A percentile compares a stretch with the other conserved stretches of the same genome.
Evolutionary conservation across 2,797 vertebrate species (phyloP).

Genomic region (Craterocephalus amniculus): DNA sequence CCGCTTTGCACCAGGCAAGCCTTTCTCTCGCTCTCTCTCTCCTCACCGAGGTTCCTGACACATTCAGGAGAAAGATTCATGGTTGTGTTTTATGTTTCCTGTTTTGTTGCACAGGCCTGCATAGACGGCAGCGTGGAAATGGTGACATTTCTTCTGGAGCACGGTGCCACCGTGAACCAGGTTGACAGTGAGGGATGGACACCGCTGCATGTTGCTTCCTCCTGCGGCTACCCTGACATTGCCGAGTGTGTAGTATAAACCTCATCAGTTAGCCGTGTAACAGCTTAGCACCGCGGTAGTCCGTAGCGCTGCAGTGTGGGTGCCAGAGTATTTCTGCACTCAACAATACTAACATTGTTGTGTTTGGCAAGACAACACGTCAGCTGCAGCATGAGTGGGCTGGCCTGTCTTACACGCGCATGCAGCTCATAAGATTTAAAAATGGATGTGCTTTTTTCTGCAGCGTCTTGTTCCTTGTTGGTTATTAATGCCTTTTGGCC

Average conservation of each 20-base stretch:
- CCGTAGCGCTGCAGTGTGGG: slow-evolving; percentile 37
- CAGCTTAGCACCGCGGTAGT: slow-evolving; percentile 28
- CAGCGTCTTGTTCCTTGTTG: background rate
- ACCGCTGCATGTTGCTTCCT: slow-evolving; percentile 90
- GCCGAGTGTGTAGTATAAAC: slow-evolving; percentile 84
- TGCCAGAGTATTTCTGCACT: slow-evolving; percentile 58
- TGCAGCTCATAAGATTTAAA: slow-evolving; percentile 26
- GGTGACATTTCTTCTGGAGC: slow-evolving; percentile 88
- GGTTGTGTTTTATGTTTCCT: background rate
- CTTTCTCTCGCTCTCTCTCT: too few species aligned
- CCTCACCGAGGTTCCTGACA: background rate
- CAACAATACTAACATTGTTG: slow-evolving; percentile 76
- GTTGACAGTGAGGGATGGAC: slow-evolving; percentile 95
- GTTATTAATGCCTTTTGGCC: background rate
- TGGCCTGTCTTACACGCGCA: slow-evolving; percentile 27
- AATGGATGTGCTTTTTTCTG: slow-evolving; percentile 8
- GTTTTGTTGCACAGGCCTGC: slow-evolving; percentile 82
- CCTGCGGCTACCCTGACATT: slow-evolving; percentile 90
- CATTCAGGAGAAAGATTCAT: background rate
- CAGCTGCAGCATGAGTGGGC: slow-evolving; percentile 49
- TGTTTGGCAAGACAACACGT: slow-evolving; percentile 53
- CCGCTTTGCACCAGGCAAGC: slow-evolving; percentile 90
- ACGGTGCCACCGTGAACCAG: slow-evolving; percentile 88
- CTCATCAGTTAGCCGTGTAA: slow-evolving; percentile 12
- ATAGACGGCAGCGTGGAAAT: slow-evolving; percentile 93